A percentile compares a stretch with the other conserved stretches of the same genome.
Conservation (phyloP, 2,113 vertebrate species). For the Syngnathoides biaculeatus region DNA sequence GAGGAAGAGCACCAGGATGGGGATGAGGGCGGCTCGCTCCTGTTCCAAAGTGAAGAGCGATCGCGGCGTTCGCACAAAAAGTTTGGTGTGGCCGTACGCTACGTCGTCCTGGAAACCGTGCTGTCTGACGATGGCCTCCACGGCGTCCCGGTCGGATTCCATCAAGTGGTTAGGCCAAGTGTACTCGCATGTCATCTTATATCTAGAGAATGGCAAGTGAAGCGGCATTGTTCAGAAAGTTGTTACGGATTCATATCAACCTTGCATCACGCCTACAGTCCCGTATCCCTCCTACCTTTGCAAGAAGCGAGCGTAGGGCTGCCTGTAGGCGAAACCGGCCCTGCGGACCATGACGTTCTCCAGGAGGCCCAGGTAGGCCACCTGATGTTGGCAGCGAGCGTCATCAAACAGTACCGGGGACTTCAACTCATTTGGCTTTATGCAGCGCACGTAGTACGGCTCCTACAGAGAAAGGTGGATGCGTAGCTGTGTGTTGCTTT, state of each 20-base stretch:
- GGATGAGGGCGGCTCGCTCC: constrained; percentile 81
- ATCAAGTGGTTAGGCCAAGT: constrained; percentile 96
- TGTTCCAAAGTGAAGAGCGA: constrained; percentile 84
- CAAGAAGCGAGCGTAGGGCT: constrained; percentile 84
- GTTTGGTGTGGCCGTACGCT: constrained; percentile 85
- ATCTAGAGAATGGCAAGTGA: constrained; percentile 59
- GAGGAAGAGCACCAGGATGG: constrained; percentile 89
- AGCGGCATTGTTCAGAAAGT: not conserved
- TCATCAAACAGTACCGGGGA: constrained; percentile 75
- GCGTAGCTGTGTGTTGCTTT: no score
- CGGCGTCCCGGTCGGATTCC: constrained; percentile 78
- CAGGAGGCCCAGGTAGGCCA: constrained; percentile 86
- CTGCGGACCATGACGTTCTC: constrained; percentile 90
- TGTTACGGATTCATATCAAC: not conserved
- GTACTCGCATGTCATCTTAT: constrained; percentile 97
- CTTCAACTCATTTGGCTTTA: constrained; percentile 91
- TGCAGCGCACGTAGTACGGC: constrained; percentile 90
- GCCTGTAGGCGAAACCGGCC: constrained; percentile 89
- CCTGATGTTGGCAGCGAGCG: constrained; percentile 84
- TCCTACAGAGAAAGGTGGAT: constrained; percentile 68
- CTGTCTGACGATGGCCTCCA: constrained; percentile 83
- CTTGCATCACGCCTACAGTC: not conserved
- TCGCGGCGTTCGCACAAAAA: constrained; percentile 85
- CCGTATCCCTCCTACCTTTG: constrained; percentile 74
- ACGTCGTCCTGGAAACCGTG: constrained; percentile 84